A percentile compares a stretch with the other conserved stretches of the same genome.
These are phyloP conservation scores for Marisa cornuarietis DNA, from an alignment of 1,140 invertebrate genomes.

Conservation along the genomic window DNA sequence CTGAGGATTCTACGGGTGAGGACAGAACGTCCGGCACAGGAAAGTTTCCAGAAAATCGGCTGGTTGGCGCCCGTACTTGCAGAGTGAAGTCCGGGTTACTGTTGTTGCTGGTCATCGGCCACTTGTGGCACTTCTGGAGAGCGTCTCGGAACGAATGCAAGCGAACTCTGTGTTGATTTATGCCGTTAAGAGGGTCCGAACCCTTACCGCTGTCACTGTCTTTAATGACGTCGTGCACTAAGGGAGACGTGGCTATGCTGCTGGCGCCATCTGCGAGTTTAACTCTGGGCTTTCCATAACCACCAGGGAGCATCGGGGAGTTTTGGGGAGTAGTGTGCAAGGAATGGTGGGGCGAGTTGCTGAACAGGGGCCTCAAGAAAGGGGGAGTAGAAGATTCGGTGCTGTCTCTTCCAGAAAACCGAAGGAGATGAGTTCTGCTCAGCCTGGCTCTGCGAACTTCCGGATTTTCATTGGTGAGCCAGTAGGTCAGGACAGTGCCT, in stretches of 20 bases:
- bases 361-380: constrained; percentile 1
- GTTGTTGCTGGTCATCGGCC: constrained; percentile 11
- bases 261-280: constrained; percentile 7
- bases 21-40: not conserved
- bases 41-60: not conserved
- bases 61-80: not conserved
- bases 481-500: constrained; percentile 61
- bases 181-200: constrained; percentile 9
- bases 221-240: constrained; percentile 13
- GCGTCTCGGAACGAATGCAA: constrained; percentile 14
- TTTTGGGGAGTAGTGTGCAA: not conserved
- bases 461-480: constrained; percentile 56
- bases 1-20: not conserved
- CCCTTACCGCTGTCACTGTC: constrained; percentile 17
- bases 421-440: not conserved
- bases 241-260: not conserved
- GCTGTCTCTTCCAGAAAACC: not conserved
- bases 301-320: constrained; percentile 6
- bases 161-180: constrained; percentile 3
- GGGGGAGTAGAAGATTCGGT: not conserved
- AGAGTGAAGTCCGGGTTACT: not conserved
- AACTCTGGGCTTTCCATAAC: not conserved
- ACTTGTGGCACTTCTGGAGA: not conserved
- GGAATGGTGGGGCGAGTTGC: constrained; percentile 11
- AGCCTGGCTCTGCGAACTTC: constrained; percentile 13